phyloP scores from a whole-genome alignment of 2,888 invertebrate species.

The Caenorhabditis zanzibari region DNA sequence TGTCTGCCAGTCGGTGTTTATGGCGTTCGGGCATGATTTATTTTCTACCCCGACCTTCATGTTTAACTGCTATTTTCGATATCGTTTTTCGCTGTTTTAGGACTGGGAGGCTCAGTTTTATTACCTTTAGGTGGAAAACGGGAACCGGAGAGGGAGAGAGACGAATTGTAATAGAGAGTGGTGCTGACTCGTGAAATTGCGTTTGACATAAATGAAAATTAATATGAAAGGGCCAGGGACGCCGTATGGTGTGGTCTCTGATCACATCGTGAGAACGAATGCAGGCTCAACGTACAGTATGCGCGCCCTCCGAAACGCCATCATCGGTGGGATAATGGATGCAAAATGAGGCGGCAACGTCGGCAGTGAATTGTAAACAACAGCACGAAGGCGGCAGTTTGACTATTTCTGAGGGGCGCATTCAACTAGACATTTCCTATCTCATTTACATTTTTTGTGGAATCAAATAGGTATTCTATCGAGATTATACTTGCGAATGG shows the following conservation, averaged over 20 bases:
- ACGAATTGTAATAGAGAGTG: background rate
- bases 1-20: background rate
- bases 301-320: background rate
- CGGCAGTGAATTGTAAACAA: slow-evolving; percentile 5
- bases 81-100: background rate
- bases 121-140: slow-evolving; percentile 31
- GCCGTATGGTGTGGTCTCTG: slow-evolving; percentile 17
- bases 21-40: slow-evolving; percentile 31
- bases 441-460: slow-evolving; percentile 16
- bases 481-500: background rate
- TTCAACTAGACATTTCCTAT: slow-evolving; percentile 6
- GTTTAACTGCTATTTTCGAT: background rate
- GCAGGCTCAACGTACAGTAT: slow-evolving; percentile 22
- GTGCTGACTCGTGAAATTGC: slow-evolving; percentile 33
- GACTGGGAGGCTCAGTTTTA: slow-evolving; percentile 3
- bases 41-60: background rate
- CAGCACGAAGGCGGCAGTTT: background rate
- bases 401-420: background rate
- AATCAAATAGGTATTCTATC: background rate
- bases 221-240: background rate
- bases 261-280: slow-evolving; percentile 47
- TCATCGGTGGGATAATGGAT: slow-evolving; percentile 39
- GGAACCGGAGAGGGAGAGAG: too few relatives aligned
- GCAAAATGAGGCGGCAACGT: slow-evolving; percentile 6
- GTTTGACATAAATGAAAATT: slow-evolving; percentile 9